Evolutionary conservation across 2,113 vertebrate genomes (phyloP), one percentile per base, ranked within the genome.

Genomic region (Neolamprologus tretocephalus): DNA sequence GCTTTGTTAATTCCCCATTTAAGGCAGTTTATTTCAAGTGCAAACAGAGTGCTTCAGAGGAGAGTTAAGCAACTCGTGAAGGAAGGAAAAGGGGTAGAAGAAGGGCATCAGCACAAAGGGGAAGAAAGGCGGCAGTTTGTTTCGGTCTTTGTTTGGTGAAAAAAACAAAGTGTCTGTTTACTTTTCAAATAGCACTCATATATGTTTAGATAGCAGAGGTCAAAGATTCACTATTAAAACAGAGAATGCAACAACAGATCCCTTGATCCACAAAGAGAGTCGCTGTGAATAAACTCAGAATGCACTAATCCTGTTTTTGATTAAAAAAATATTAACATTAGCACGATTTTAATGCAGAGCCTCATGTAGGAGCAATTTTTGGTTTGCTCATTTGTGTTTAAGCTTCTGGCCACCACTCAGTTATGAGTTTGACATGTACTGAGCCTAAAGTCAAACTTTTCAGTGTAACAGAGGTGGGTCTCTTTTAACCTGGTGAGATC

Each of bases 11-110:
- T 83, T 75, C 26, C 9, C 23, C 42, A 19, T 86, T 84, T 17
- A 82, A 58, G 63, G 37, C 33, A 11, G 26, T 73, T 80, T 3
- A 84, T 86, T 83, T 47, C 47, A 49, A 40, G 83, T 89, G 45
- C 84, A 61, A 88, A 82, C 47, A 11, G 33, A 84, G 49, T 12
- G 49, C 71, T 58, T 83, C 55, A 90, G 84, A 90, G 80, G 66
- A 81, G 80, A 87, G 40, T 51, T 55, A 55, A 55, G 82, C 21
- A 73, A 21, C 80, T 87, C 47, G 85, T n/a, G 61, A 28, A 45
- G 16, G 4, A 21, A 68, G 33, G 33, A 45, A n/a, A 26, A 73
- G 12, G 6, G 54, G 6, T 7, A 78, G 61, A 66, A 28, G 12
- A 9, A 23, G 47, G 61, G 63, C 16, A 16, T 71, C 9, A 2